phyloP scores from a whole-genome alignment of 35 echinoderm and acorn worm species.

The Ophiothrix spiculata region DNA sequence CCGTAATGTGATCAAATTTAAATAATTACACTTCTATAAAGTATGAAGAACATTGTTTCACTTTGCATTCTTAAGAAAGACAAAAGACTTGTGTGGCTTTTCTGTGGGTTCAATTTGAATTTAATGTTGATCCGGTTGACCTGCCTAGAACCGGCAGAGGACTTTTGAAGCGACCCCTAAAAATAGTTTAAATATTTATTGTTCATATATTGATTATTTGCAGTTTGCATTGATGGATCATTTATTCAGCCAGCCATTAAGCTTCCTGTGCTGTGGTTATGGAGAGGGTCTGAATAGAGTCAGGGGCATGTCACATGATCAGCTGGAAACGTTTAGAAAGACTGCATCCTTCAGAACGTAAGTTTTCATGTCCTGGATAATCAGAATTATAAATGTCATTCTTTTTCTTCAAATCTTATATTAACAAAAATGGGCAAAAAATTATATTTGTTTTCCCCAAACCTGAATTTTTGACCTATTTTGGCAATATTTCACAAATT shows the following conservation, averaged over 20 bases:
- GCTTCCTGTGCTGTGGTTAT: conserved; percentile 73
- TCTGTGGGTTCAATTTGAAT: neutral
- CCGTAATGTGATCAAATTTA: too few species aligned
- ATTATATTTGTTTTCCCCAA: too few species aligned
- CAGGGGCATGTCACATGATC: conserved; percentile 48
- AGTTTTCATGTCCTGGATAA: too few species aligned
- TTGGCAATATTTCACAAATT: too few species aligned
- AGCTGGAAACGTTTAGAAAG: conserved; percentile 74
- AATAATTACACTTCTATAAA: too few species aligned
- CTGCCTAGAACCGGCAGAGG: neutral
- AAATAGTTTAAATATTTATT: neutral
- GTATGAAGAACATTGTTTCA: too few species aligned
- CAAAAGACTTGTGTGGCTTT: neutral
- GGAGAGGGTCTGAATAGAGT: conserved; percentile 58
- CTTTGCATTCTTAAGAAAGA: neutral
- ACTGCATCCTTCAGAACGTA: conserved; percentile 85
- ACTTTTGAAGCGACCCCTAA: neutral
- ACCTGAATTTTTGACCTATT: too few species aligned
- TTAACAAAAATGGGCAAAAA: too few species aligned
- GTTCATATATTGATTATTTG: neutral
- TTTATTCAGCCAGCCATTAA: conserved; percentile 77
- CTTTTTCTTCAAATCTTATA: too few species aligned
- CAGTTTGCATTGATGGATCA: conserved; percentile 91
- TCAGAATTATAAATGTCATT: conserved; percentile 67
- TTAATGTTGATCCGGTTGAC: too few species aligned